These are phyloP conservation scores for Molossus alvarezi DNA, from an alignment of 2,797 vertebrate genomes.

Conservation along the genomic window DNA sequence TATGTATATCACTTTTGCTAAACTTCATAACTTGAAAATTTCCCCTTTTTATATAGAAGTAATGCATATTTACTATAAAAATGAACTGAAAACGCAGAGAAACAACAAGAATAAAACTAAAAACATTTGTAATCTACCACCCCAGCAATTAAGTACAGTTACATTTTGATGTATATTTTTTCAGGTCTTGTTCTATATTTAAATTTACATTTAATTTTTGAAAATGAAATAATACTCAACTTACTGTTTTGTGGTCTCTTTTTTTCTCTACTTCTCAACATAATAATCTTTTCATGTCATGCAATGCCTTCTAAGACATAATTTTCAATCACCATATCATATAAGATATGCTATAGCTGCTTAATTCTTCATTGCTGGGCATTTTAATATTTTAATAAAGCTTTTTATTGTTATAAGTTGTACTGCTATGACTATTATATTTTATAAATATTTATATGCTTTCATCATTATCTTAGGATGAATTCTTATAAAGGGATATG, in stretches of 20 bases:
- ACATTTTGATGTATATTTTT: background rate
- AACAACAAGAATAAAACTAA: background rate
- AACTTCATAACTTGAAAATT: constrained; percentile 38
- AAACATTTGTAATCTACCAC: background rate
- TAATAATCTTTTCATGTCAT: constrained; percentile 23
- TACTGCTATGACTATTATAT: background rate
- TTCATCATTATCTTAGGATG: constrained; percentile 1
- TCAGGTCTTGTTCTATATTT: background rate
- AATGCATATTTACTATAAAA: constrained; percentile 11
- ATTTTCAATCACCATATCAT: constrained; percentile 2
- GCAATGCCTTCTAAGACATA: constrained; percentile 40
- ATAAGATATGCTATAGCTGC: background rate
- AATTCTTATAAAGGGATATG: background rate
- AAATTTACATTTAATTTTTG: constrained; percentile 52
- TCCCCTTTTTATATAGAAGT: background rate
- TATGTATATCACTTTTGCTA: constrained; percentile 8
- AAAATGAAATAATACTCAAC: background rate
- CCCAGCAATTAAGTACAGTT: background rate
- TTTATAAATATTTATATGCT: background rate
- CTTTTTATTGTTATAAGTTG: constrained; percentile 35
- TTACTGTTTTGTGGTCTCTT: background rate
- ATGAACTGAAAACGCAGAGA: constrained; percentile 10
- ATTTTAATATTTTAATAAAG: constrained; percentile 58
- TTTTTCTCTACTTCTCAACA: background rate
- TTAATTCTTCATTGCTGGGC: constrained; percentile 18